Evolutionary conservation across 2,888 invertebrate species (phyloP).

Genomic region (Nezara viridula): DNA sequence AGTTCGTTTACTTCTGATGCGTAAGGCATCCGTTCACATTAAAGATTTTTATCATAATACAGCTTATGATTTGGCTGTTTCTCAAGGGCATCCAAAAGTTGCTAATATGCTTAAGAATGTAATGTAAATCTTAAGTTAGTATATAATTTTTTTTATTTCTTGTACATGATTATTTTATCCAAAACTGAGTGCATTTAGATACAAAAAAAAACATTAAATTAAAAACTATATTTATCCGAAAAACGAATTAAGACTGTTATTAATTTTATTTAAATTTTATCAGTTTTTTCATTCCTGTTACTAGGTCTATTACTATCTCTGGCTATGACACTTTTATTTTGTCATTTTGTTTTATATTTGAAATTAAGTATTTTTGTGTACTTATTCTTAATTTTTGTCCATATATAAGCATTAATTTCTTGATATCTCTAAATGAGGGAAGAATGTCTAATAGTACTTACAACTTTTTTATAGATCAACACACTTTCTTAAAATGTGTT

Average conservation of each 20-base stretch:
- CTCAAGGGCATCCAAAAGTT: neutral
- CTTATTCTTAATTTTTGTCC: too few species aligned
- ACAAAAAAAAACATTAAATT: neutral
- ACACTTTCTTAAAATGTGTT: neutral
- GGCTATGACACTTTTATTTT: neutral
- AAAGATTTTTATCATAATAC: slow-evolving; percentile 35
- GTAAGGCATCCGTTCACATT: neutral
- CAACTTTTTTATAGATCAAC: neutral
- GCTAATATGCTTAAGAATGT: slow-evolving; percentile 26
- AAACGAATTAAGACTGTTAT: too few species aligned
- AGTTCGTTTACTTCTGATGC: slow-evolving; percentile 3
- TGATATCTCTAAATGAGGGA: neutral
- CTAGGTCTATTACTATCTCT: too few species aligned
- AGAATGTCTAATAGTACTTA: neutral
- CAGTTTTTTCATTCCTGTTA: neutral
- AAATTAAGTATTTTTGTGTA: neutral
- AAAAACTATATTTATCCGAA: neutral
- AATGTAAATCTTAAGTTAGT: neutral
- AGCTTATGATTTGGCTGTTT: slow-evolving; percentile 13
- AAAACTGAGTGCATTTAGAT: neutral
- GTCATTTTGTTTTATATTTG: neutral
- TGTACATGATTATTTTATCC: neutral
- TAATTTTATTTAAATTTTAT: neutral
- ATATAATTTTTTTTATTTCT: neutral
- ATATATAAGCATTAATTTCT: neutral